phyloP scores from a whole-genome alignment of 2,113 vertebrate species.

The Perognathus longimembris region DNA sequence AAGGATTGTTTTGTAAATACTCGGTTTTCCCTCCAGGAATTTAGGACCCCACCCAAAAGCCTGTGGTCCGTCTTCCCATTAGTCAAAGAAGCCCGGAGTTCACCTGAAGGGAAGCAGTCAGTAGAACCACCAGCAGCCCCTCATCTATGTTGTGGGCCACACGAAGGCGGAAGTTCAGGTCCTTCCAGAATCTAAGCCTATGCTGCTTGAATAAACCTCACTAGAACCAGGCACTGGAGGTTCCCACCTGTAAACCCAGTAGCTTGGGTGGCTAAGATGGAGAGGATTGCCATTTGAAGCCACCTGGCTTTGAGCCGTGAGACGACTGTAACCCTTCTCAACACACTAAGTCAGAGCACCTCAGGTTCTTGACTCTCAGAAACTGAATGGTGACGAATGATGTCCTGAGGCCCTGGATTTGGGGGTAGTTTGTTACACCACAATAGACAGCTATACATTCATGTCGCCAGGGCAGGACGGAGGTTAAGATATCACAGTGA shows the following conservation, averaged over 20 bases:
- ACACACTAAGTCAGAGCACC: neutral
- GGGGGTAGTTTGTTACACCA: neutral
- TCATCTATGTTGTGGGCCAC: neutral
- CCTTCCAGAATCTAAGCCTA: neutral
- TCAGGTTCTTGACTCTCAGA: neutral
- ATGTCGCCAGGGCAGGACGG: neutral
- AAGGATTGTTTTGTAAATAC: constrained; percentile 3
- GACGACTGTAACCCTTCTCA: neutral
- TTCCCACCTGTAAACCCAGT: too few species aligned
- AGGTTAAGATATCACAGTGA: neutral
- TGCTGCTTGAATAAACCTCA: neutral
- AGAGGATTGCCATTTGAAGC: too few species aligned
- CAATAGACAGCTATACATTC: neutral
- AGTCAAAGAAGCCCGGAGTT: neutral
- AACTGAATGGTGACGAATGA: accelerated
- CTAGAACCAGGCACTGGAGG: too few species aligned
- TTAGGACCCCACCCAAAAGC: neutral
- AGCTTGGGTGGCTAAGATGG: too few species aligned
- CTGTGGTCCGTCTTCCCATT: neutral
- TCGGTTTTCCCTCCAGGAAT: neutral
- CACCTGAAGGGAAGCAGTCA: neutral
- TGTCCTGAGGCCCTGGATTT: neutral
- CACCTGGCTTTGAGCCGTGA: neutral
- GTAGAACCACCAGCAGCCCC: neutral
- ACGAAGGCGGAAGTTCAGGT: neutral